Base-by-base conservation (phyloP, 2,797 vertebrate species). In the Psittacula echo region DNA sequence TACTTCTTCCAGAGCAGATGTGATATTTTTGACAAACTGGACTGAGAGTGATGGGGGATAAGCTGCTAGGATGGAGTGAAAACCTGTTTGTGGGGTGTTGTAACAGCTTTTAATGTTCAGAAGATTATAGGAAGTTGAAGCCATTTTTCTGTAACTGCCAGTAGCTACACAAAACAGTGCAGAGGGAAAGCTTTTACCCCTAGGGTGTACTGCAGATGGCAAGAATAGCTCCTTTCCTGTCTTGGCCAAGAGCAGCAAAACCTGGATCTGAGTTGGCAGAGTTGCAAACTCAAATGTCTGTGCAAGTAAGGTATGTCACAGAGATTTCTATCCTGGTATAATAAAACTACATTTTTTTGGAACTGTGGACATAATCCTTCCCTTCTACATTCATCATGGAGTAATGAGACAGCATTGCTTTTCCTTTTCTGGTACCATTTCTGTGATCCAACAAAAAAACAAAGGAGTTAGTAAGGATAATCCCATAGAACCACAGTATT, bases 81-180 rank as follows among this genome's bases (percentile, higher is more conserved):
- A 79, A 80, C 44, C 41, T 83, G 27, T 11, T 48, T 26, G 17
- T 13, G 22, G 34, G 17, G n/a, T 44, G 39, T 34, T 84, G 48
- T 27, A 79, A 39, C 12, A 29, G 64, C n/a, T 83, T 62, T 53
- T 48, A 61, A 32, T n/a, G 41, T 82, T 85, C 84, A 60, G 71
- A 54, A 41, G 44, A 39, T 39, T 44, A 23, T 67, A 62, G 42
- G 32, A 32, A 37, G 17, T 64, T 75, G 24, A 71, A 47, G 29
- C 42, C 23, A 8, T 60, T 60, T 41, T 62, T 34, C 42, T 92
- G 23, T 73, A 44, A 41, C 42, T 48, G 50, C 10, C 27, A 50
- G 54, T 13, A 76, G 39, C 50, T 53, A 15, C 54, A 42, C 11
- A 2, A 39, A 58, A n/a, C 37, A 65, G 26, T 0, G 0, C 4